Evolutionary conservation across 2,797 vertebrate species (phyloP), one percentile per base, ranked within the genome.

Genomic region (Thripadectes ignobilis): DNA sequence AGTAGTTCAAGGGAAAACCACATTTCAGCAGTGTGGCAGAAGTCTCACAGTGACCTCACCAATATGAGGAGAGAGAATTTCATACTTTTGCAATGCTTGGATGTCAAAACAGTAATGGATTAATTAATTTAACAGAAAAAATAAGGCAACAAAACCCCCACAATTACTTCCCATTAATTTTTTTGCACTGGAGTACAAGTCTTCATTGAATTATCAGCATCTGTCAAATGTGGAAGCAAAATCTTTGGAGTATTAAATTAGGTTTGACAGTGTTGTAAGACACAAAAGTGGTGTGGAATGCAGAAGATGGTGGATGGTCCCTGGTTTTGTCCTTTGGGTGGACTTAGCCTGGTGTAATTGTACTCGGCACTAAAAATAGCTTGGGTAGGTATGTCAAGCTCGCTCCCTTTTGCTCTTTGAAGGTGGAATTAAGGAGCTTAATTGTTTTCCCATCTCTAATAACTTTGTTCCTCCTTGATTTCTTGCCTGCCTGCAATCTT

Each of bases 351-450:
- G 57, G 29, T 95, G 92, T 81, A 93, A 88, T 59, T 92, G 46
- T 72, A 92, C 62, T 93, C 1, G 0, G 45, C 71, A 51, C 88
- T 95, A 88, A 95, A 95, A 94, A 94, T 94, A 97, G 62, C 73
- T 66, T 15, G 32, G 52, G 69, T 75, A 73, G 73, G 59, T 81
- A 49, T 93, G 55, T 81, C n/a, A 73, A 7, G 21, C 82, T 67
- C 5, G 0, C 30, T 96, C 85, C 55, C 54, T 52, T 61, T 41
- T 66, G 58, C 79, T 92, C 48, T 78, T 79, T 92, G 74, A 83
- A 90, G 59, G 32, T 55, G 32, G 49, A 32, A 45, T 88, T 86
- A 49, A 54, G 80, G 38, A 88, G 62, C 36, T 87, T 78, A 85
- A 76, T 89, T 95, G 51, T 90, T 88, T 92, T 65, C 36, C 62